Evolutionary conservation across 1,140 invertebrate genomes (phyloP).

Genomic region (Drosophila parvula): DNA sequence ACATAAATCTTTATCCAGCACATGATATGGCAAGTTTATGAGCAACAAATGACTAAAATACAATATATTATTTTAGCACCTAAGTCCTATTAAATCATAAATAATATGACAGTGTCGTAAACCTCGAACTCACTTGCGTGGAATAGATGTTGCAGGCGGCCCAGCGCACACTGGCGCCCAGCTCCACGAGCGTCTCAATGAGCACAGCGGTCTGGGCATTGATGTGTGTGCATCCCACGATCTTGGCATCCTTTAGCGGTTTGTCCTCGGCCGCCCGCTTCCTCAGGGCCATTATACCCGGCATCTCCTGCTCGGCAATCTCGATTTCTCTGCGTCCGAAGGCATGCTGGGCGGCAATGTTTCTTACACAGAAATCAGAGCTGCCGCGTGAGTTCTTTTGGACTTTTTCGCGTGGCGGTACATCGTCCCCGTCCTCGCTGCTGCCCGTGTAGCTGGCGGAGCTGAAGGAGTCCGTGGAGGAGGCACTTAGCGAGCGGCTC

Average conservation of each 20-base stretch:
- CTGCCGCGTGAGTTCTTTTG: conserved; percentile 92
- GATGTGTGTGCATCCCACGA: conserved; percentile 98
- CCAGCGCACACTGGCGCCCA: conserved; percentile 97
- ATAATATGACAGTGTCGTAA: not conserved
- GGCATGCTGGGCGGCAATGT: conserved; percentile 94
- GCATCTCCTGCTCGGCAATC: conserved; percentile 99
- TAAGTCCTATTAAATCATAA: not conserved
- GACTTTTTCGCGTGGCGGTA: conserved; percentile 92
- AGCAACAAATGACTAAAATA: not conserved
- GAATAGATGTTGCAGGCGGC: conserved; percentile 99
- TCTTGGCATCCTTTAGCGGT: conserved; percentile 96
- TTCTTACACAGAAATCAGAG: conserved; percentile 95
- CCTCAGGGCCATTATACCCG: conserved; percentile 97
- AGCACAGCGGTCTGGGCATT: conserved; percentile 99
- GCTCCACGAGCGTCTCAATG: conserved; percentile 95
- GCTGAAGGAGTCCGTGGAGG: conserved; percentile 96
- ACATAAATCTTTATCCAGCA: not conserved
- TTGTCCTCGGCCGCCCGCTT: conserved; percentile 96
- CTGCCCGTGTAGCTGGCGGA: conserved; percentile 96
- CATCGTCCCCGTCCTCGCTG: conserved; percentile 91
- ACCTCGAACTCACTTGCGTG: conserved; percentile 88
- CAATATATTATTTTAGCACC: not conserved
- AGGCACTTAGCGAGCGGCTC: conserved; percentile 95
- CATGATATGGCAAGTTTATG: not conserved
- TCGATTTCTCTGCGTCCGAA: conserved; percentile 98